Evolutionary conservation across 2,797 vertebrate species (phyloP), one percentile per base, ranked within the genome.

Genomic region (Pseudotriccus pelzelni): DNA sequence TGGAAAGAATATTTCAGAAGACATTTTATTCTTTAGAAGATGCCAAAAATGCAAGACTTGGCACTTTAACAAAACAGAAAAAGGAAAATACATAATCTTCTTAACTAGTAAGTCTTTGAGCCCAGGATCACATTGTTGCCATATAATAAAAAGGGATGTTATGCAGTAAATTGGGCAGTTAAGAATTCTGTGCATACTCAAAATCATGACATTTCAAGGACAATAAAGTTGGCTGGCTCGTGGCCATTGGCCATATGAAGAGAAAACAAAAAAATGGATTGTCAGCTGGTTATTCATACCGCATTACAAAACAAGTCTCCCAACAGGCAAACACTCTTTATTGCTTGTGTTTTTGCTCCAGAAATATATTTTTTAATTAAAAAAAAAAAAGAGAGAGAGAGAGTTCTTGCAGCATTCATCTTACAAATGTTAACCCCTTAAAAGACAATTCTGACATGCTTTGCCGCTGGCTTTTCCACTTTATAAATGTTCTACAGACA

Each of bases 51-150:
- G 88, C 94, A 96, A 95, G 93, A 96, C 95, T 97, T 97, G 97
- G 97, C 97, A 98, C 96, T 96, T 96, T 94, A 96, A 98, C 97
- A 97, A 97, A 97, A 96, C 95, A 91, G 96, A 91, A 97, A 94
- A 94, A 96, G 83, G 96, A 97, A 97, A 96, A 97, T 95, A 97
- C 96, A 96, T 97, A 97, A 98, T 97, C 97, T 97, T 97, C 97
- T 98, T 97, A 97, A 97, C 97, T 96, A 94, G 95, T 94, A 95
- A 97, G 97, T 97, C 97, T 97, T 97, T 97, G 97, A 97, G 97
- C 95, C 96, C 94, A 96, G 95, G 94, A 96, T 97, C 97, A 96
- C 89, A 96, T 97, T 97, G 96, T 96, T 96, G 95, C 94, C 95
- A 92, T 95, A 96, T 96, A 97, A 97, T 97, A 96, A 98, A 97